Percentiles rank a stretch among this genome's conserved stretches.
These are phyloP conservation scores for Pachyramphus minor DNA, from an alignment of 2,113 vertebrate species.

Conservation along the genomic window DNA sequence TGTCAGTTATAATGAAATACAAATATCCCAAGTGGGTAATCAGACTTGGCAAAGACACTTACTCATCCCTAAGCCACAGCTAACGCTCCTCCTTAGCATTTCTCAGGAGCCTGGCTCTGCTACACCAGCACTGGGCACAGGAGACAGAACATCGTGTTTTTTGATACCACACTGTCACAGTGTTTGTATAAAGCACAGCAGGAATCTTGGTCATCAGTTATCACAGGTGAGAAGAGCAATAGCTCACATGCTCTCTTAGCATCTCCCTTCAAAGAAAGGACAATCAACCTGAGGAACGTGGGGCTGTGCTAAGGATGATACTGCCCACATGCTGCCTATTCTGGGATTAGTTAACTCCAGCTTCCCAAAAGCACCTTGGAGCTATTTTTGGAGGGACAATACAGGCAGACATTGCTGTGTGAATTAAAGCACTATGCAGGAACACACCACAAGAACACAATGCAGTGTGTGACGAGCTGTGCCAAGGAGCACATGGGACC, in stretches of 20 bases:
- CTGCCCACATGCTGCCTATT: background rate
- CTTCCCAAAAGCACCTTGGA: background rate
- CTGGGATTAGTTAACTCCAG: background rate
- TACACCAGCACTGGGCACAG: background rate
- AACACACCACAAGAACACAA: background rate
- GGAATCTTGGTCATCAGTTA: background rate
- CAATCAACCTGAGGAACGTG: background rate
- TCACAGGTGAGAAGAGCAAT: background rate
- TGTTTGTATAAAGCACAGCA: background rate
- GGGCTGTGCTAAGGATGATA: background rate
- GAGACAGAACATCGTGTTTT: background rate
- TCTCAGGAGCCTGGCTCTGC: background rate
- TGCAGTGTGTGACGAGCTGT: fast-evolving
- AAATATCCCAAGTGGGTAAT: slow-evolving; percentile 13
- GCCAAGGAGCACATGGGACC: background rate
- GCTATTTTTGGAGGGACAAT: background rate
- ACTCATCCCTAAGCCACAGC: background rate
- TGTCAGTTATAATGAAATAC: slow-evolving; percentile 24
- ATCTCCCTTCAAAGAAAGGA: background rate
- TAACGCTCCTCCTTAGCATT: background rate
- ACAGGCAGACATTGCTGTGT: background rate
- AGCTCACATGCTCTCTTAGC: background rate
- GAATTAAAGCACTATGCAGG: background rate
- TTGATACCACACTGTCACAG: background rate
- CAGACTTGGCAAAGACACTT: background rate